Conservation (phyloP, 2,888 invertebrate species). For the Xanthorhoe designata region DNA sequence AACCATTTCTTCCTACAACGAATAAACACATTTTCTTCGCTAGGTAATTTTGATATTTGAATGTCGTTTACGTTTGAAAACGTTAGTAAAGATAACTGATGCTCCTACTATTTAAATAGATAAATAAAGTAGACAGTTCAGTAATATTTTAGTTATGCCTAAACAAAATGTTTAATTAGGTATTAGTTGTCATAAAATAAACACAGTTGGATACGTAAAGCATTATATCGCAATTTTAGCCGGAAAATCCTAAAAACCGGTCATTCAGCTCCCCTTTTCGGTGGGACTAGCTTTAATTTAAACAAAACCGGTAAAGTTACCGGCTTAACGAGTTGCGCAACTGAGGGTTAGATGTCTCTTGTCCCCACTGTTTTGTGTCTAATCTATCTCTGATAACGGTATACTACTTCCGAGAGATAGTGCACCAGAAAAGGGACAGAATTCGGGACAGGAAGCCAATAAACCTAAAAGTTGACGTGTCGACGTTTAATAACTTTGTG, state of each 20-base stretch:
- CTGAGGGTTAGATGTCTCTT: conserved; percentile 45
- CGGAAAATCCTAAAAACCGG: conserved; percentile 18
- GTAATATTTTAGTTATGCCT: too few species aligned
- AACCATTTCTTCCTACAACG: not conserved
- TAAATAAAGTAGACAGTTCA: too few species aligned
- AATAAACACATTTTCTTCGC: not conserved
- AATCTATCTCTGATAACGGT: conserved; percentile 53
- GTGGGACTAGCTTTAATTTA: conserved; percentile 58
- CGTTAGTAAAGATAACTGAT: too few species aligned
- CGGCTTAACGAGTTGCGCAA: conserved; percentile 58
- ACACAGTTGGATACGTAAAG: not conserved
- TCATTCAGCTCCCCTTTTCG: conserved; percentile 13
- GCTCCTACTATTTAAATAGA: too few species aligned
- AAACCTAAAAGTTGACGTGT: conserved; percentile 28
- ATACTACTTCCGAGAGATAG: conserved; percentile 14
- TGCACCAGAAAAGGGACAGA: conserved; percentile 26
- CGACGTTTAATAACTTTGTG: conserved; percentile 20
- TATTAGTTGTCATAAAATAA: not conserved
- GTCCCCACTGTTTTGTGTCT: conserved; percentile 53
- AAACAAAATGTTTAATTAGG: too few species aligned
- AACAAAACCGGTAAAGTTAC: conserved; percentile 64
- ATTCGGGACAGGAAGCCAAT: conserved; percentile 20
- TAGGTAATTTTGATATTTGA: not conserved
- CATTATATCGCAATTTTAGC: not conserved
- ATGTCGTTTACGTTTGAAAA: not conserved